phyloP scores from a whole-genome alignment of 2,797 vertebrate species.

The Alcedo quadribrachys region DNA sequence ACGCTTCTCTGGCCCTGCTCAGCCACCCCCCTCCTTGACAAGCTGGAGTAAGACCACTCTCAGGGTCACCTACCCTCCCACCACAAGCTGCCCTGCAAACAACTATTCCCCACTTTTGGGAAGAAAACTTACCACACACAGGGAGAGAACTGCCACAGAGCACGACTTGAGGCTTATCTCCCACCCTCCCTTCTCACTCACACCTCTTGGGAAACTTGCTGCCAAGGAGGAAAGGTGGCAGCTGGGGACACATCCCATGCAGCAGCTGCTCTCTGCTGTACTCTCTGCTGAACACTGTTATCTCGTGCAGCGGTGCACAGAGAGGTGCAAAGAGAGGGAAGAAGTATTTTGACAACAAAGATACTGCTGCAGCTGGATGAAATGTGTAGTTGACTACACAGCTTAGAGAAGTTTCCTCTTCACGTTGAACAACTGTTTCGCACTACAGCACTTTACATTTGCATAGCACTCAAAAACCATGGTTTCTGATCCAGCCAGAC shows the following conservation, averaged over 20 bases:
- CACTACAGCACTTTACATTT: neutral
- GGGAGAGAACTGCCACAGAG: neutral
- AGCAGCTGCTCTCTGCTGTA: neutral
- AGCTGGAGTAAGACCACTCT: accelerated
- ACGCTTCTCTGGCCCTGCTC: neutral
- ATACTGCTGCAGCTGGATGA: neutral
- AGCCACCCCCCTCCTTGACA: neutral
- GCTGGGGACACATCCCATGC: neutral
- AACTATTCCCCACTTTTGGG: neutral
- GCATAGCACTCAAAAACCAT: neutral
- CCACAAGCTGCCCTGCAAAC: neutral
- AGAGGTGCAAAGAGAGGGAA: neutral
- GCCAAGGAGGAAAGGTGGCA: slow-evolving; percentile 3
- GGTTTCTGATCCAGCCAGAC: neutral
- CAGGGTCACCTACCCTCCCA: neutral
- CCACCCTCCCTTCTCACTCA: neutral
- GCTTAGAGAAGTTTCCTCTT: slow-evolving; percentile 6
- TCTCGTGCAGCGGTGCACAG: neutral
- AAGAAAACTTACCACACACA: neutral
- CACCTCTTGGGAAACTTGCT: neutral
- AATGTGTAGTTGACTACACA: neutral
- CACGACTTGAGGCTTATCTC: neutral
- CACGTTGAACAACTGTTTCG: slow-evolving; percentile 1
- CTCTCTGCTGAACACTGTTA: neutral
- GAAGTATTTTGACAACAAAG: slow-evolving; percentile 30